Base-by-base conservation (phyloP, 2,797 vertebrate genomes). In the Alectoris magna region DNA sequence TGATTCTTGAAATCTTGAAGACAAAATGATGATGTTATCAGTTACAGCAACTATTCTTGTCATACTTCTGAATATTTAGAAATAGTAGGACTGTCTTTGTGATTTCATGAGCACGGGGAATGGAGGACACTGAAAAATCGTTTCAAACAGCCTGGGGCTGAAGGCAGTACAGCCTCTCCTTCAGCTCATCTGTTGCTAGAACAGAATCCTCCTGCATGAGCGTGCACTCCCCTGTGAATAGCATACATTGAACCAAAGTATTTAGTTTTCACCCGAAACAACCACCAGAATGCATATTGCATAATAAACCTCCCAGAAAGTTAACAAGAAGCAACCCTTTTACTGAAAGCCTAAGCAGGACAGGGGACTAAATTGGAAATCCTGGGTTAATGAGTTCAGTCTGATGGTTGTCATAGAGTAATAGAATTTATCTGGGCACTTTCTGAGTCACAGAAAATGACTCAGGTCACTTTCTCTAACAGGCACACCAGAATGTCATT, bases 1-100 rank as follows among this genome's bases (percentile, higher is more conserved):
- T 80, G 36, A 67, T 63, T 83, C 59, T 83, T 73, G 77, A 92
- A 89, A 67, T 63, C 59, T 70, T 82, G 53, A 84, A 78, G 36
- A 68, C 12, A 84, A 87, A 89, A 85, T 26, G 1, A 53, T 86
- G 14, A 24, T 56, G 73, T 44, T 84, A 70, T 53, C n/a, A 60
- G 21, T 55, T 66, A 53, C 7, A 91, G 7, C 29, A 88, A 63
- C 39, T 14, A 29, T 64, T 94, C 41, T 71, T 46, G 36, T 64
- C 70, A 48, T 83, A 26, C 73, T 82, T 91, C 76, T 86, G 46
- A 56, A 59, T 79, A 49, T 23, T 56, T 38, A 86, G n/a, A 56
- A 60, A 31, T 46, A 53, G 43, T 74, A 51, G 12, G 21, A 26
- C 39, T 66, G 43, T 66, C 46, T 82, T 71, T 55, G 31, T 51